Conservation (phyloP, 2,113 vertebrate genomes). For the Rattus rattus region DNA sequence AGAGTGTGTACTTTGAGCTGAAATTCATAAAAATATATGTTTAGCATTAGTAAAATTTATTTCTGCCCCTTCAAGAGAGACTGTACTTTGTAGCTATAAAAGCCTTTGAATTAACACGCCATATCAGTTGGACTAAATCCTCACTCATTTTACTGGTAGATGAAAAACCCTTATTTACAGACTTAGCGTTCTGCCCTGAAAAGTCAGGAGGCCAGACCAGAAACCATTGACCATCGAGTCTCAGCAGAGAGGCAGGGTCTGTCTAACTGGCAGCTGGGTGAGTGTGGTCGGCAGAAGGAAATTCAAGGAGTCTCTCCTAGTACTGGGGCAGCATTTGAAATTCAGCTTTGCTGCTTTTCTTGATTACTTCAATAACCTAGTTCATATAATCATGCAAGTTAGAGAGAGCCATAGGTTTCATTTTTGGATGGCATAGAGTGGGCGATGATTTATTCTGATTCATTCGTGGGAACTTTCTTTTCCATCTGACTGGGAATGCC, state of each 20-base stretch:
- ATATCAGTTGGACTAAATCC: slow-evolving; percentile 67
- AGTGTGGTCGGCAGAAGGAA: slow-evolving; percentile 4
- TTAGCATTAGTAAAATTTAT: slow-evolving; percentile 81
- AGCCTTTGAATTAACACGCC: slow-evolving; percentile 75
- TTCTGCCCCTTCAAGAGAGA: slow-evolving; percentile 83
- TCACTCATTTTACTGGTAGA: slow-evolving; percentile 73
- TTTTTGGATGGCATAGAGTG: slow-evolving; percentile 51
- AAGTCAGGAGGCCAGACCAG: slow-evolving; percentile 57
- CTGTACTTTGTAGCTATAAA: slow-evolving; percentile 71
- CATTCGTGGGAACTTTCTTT: slow-evolving; percentile 45
- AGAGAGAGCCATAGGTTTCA: slow-evolving; percentile 36
- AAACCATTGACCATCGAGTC: slow-evolving; percentile 45
- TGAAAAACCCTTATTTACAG: slow-evolving; percentile 71
- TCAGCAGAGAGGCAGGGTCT: neutral
- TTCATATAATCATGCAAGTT: slow-evolving; percentile 11
- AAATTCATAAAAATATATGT: slow-evolving; percentile 75
- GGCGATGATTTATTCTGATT: slow-evolving; percentile 67
- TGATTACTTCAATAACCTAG: slow-evolving; percentile 40
- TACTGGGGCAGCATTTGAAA: slow-evolving; percentile 6
- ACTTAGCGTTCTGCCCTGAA: slow-evolving; percentile 35
- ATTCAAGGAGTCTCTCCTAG: slow-evolving; percentile 1
- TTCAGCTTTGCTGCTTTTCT: slow-evolving; percentile 47
- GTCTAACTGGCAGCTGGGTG: neutral
- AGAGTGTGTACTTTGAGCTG: slow-evolving; percentile 79
- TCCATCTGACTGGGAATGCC: slow-evolving; percentile 23